Evolutionary conservation across 1,140 invertebrate species (phyloP), one percentile per base, ranked within the genome.

Genomic region (Hycleus cichorii): DNA sequence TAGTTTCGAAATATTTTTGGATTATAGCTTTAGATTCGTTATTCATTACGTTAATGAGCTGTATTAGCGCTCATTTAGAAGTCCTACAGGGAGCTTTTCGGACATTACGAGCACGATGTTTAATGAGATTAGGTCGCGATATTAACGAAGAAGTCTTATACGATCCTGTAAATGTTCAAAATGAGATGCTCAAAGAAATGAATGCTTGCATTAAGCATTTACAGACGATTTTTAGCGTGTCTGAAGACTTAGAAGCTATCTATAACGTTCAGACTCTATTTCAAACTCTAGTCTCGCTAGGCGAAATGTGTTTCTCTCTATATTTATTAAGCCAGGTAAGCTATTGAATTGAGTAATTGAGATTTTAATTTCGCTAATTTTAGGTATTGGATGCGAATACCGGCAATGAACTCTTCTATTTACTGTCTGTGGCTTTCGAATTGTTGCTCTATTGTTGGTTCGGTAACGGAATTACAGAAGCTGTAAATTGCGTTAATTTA

Each of bases 251-350:
- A 26, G 69, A 71, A 52, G 46, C 58, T 47, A 55, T 66, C 44
- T 71, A 66, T 43, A 64, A 64, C 3, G 64, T 63, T 40, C 60
- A 69, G 25, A 71, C 65, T 9, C 49, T 65, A n/a, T 38, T 49
- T n/a, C 69, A 71, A 59, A 63, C 61, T 6, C 39, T 69, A 24
- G 60, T 65, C 9, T 69, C 68, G 3, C 56, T 69, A 25, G 49
- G 68, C 8, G 65, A 69, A 52, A 65, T 67, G 46, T 69, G 68
- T 38, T 66, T 67, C 9, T 70, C 66, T 51, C 53, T 71, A 45
- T 71, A 66, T 52, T 47, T 64, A 3, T 60, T 66, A 40, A 62
- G 64, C 9, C 59, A 39, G 11, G 67, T 68, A 63, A 63, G 8
- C 40, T 47, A 44, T 44, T 9, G 5, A 5, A 42, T 61, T 44